These are phyloP conservation scores for Calycopis cecrops DNA, from an alignment of 1,140 invertebrate species.

Conservation along the genomic window DNA sequence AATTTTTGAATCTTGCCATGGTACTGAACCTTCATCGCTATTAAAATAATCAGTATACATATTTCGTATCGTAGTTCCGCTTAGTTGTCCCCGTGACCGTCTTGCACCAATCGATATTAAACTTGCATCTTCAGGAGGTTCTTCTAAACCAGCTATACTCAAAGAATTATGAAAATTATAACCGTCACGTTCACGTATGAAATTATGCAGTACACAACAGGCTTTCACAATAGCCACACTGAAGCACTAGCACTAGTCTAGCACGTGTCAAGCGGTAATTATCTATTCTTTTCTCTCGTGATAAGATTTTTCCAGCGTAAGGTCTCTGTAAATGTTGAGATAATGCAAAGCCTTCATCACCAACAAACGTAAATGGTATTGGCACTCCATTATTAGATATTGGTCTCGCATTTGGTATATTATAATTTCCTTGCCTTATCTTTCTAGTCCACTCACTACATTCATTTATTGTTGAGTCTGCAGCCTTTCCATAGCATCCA, in stretches of 20 bases:
- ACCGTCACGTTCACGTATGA: constrained; percentile 17
- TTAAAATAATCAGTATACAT: constrained; percentile 20
- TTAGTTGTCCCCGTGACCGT: no score
- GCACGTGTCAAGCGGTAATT: background rate
- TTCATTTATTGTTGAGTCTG: constrained; percentile 16
- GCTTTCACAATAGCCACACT: constrained; percentile 27
- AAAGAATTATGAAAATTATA: constrained; percentile 9
- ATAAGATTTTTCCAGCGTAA: constrained; percentile 21
- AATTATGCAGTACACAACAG: constrained; percentile 30
- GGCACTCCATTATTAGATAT: constrained; percentile 23
- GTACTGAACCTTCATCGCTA: constrained; percentile 16
- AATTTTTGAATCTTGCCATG: constrained; percentile 16
- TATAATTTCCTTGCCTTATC: constrained; percentile 25
- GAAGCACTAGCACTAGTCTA: constrained; percentile 16
- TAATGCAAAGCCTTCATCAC: constrained; percentile 66
- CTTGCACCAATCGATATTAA: constrained; percentile 1
- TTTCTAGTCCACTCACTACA: constrained; percentile 15
- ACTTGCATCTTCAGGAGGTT: constrained; percentile 9
- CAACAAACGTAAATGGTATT: constrained; percentile 45
- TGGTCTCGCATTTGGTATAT: constrained; percentile 24
- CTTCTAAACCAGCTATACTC: constrained; percentile 7
- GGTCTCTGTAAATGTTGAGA: constrained; percentile 27
- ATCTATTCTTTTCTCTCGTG: background rate
- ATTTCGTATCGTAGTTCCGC: constrained; percentile 20
- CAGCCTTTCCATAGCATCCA: constrained; percentile 14